phyloP scores from a whole-genome alignment of 2,888 invertebrate genomes.

The Trissolcus japonicus region DNA sequence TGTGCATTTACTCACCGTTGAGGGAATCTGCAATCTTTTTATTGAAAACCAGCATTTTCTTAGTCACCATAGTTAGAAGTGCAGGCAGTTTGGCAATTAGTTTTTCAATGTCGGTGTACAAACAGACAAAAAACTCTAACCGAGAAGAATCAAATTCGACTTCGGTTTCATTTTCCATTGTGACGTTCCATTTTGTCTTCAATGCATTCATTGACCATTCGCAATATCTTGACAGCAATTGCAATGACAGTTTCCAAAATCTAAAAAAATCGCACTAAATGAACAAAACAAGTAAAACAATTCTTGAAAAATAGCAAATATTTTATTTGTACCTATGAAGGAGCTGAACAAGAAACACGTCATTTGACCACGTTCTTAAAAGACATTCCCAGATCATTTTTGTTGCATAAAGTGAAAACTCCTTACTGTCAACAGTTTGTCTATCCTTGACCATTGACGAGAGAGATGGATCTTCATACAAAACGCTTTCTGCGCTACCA shows the following conservation, averaged over 20 bases:
- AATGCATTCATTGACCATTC: constrained; percentile 81
- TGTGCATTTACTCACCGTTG: constrained; percentile 62
- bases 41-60: constrained; percentile 63
- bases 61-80: constrained; percentile 64
- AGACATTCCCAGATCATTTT: constrained; percentile 78
- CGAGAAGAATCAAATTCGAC: constrained; percentile 63
- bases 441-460: constrained; percentile 64
- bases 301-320: background rate
- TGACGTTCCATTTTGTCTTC: constrained; percentile 67
- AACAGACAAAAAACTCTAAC: constrained; percentile 73
- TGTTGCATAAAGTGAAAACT: constrained; percentile 75
- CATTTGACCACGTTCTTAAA: constrained; percentile 85
- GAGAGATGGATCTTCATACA: constrained; percentile 67
- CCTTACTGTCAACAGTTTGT: constrained; percentile 57
- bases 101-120: constrained; percentile 75
- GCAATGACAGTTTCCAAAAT: constrained; percentile 92
- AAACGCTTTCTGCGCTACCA: constrained; percentile 76
- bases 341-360: constrained; percentile 87
- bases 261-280: constrained; percentile 73
- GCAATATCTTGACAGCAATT: constrained; percentile 87
- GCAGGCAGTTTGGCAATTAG: constrained; percentile 68
- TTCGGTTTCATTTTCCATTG: constrained; percentile 61
- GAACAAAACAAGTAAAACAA: background rate
- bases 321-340: constrained; percentile 78
- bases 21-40: constrained; percentile 62